Conservation (phyloP, 2,113 vertebrate genomes). For the Lamprotornis superbus region DNA sequence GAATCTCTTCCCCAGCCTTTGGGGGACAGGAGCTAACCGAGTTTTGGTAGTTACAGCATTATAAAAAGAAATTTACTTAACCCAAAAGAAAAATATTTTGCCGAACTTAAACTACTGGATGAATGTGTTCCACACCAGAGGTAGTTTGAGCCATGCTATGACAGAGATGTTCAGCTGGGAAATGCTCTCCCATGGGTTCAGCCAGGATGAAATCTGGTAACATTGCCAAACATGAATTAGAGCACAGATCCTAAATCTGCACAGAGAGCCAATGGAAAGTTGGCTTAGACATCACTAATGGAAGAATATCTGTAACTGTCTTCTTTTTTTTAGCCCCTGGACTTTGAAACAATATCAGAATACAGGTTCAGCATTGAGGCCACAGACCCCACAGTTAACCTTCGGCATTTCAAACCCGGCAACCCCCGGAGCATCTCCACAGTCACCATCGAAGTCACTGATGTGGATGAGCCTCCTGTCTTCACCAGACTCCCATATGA, state of each 20-base stretch:
- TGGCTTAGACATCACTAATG: background rate
- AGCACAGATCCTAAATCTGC: background rate
- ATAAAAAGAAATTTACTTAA: background rate
- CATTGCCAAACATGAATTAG: background rate
- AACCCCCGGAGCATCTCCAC: conserved; percentile 55
- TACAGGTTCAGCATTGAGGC: conserved; percentile 76
- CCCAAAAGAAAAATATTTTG: background rate
- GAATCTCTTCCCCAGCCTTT: background rate
- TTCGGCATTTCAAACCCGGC: conserved; percentile 25
- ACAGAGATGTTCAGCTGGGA: background rate
- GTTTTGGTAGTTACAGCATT: background rate
- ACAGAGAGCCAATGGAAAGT: background rate
- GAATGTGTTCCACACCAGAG: background rate
- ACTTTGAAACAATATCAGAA: conserved; percentile 78
- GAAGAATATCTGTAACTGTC: background rate
- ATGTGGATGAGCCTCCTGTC: conserved; percentile 89
- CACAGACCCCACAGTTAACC: conserved; percentile 71
- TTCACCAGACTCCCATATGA: conserved; percentile 78
- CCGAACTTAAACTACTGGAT: background rate
- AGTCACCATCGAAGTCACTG: conserved; percentile 78
- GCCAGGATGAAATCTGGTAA: background rate
- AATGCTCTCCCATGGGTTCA: background rate
- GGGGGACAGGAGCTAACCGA: background rate
- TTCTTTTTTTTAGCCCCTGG: conserved; percentile 76
- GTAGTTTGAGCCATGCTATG: fast-evolving